These are phyloP conservation scores for Beaufortia kweichowensis DNA, from an alignment of 2,113 vertebrate species.

Conservation along the genomic window DNA sequence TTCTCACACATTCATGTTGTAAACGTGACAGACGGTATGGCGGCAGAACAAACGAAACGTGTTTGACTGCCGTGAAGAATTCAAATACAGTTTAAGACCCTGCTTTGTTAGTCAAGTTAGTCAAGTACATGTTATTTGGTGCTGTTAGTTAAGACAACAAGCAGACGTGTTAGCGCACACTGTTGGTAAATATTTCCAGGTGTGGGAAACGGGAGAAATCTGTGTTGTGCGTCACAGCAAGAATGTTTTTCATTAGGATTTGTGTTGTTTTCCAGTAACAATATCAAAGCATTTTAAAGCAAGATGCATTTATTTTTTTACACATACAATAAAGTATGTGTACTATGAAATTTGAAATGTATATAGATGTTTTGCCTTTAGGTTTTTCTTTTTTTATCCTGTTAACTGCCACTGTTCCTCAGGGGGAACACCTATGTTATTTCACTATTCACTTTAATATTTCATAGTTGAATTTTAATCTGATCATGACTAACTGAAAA, in stretches of 20 bases:
- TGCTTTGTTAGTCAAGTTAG: constrained; percentile 5
- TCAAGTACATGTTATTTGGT: constrained; percentile 19
- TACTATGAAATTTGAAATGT: too few species aligned
- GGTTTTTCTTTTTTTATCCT: too few species aligned
- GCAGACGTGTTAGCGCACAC: background rate
- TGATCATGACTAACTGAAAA: too few species aligned
- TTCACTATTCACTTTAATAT: too few species aligned
- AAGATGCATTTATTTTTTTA: too few species aligned
- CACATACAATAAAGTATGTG: too few species aligned
- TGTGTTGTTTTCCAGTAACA: too few species aligned
- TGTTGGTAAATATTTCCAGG: constrained; percentile 28
- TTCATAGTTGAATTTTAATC: too few species aligned
- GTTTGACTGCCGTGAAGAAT: background rate
- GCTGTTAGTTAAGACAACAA: constrained; percentile 16
- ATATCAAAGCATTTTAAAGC: too few species aligned
- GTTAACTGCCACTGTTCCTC: too few species aligned
- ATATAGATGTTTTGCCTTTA: too few species aligned
- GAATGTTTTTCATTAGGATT: background rate
- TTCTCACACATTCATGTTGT: constrained; percentile 20
- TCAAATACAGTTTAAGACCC: constrained; percentile 23
- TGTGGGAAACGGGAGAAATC: background rate
- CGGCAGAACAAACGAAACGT: constrained; percentile 20
- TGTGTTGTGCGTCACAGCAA: background rate
- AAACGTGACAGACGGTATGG: constrained; percentile 16
- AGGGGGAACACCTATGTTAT: too few species aligned